A percentile compares a stretch with the other conserved stretches of the same genome.
These are phyloP conservation scores for Drosophila jambulina DNA, from an alignment of 1,140 invertebrate species.

Conservation along the genomic window DNA sequence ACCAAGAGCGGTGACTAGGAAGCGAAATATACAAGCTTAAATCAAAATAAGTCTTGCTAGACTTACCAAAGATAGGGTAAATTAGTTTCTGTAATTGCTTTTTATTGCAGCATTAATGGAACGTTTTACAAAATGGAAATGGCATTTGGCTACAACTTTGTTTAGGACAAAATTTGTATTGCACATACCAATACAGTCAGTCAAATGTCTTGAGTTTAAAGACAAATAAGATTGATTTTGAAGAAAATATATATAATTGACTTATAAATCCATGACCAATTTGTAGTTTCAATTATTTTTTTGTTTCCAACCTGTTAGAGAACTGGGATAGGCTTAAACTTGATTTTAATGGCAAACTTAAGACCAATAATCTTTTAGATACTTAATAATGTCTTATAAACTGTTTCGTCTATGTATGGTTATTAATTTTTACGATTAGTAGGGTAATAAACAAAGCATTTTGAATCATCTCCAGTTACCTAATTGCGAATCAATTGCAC, in stretches of 20 bases:
- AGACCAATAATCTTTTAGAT: slow-evolving; percentile 30
- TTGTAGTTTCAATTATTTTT: background rate
- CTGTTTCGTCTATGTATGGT: too few relatives aligned
- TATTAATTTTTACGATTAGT: too few relatives aligned
- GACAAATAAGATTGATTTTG: background rate
- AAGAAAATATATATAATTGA: slow-evolving; percentile 1
- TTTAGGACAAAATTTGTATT: background rate
- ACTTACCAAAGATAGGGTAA: background rate
- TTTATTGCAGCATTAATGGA: slow-evolving; percentile 6
- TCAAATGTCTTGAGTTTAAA: background rate
- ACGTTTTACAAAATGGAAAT: background rate
- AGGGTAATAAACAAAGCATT: background rate
- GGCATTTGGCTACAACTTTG: background rate
- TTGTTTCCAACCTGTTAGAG: background rate
- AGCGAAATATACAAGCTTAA: background rate
- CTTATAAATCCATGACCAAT: too few relatives aligned
- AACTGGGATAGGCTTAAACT: background rate
- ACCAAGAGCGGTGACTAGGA: slow-evolving; percentile 2
- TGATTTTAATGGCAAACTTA: background rate
- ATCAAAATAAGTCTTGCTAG: background rate
- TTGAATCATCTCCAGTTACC: background rate
- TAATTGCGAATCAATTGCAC: background rate
- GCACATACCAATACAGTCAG: background rate
- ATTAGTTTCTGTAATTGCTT: slow-evolving; percentile 6
- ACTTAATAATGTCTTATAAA: slow-evolving; percentile 7